Evolutionary conservation across 2,888 invertebrate species (phyloP).

Genomic region (Leptinotarsa juncta): DNA sequence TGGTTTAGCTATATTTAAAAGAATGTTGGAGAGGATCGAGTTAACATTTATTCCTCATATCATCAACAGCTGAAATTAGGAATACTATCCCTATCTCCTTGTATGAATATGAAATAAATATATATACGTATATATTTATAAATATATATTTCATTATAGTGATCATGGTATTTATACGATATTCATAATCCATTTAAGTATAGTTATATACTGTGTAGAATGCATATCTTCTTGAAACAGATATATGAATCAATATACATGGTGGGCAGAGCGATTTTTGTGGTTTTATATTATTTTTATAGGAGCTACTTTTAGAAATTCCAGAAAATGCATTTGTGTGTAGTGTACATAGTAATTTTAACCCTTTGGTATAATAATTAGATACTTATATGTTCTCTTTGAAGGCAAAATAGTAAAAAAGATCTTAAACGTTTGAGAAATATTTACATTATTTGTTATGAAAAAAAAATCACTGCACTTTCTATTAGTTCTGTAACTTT

Average conservation of each 20-base stretch:
- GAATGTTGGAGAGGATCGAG: neutral
- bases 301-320: slow-evolving; percentile 12
- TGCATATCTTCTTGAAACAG: slow-evolving; percentile 35
- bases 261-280: slow-evolving; percentile 14
- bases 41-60: no score
- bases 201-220: slow-evolving; percentile 35
- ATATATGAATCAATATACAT: slow-evolving; percentile 16
- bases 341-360: slow-evolving; percentile 14
- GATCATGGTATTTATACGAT: slow-evolving; percentile 31
- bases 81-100: neutral
- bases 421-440: neutral
- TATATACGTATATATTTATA: neutral
- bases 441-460: neutral
- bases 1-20: no score
- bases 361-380: neutral
- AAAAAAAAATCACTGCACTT: neutral
- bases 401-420: neutral
- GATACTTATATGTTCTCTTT: slow-evolving; percentile 2
- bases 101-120: neutral
- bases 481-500: neutral
- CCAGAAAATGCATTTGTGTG: neutral
- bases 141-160: slow-evolving; percentile 32
- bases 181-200: slow-evolving; percentile 29
- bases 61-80: neutral
- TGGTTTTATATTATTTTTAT: slow-evolving; percentile 18